Conservation (phyloP, 2,888 invertebrate species). For the Tetranychus truncatus region DNA sequence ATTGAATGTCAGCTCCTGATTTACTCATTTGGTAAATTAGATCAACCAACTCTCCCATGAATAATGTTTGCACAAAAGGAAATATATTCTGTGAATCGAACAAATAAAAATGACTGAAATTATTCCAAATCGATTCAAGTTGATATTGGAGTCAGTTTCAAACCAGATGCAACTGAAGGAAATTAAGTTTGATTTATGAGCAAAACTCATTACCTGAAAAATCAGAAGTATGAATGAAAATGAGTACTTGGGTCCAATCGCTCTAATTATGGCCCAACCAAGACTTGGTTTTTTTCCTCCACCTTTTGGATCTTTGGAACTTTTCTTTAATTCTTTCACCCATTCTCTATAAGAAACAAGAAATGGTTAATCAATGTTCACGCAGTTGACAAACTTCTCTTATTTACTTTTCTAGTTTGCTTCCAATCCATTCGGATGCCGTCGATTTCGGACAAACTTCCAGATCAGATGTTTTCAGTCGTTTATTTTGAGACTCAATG, state of each 20-base stretch:
- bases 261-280: background rate
- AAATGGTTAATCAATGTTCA: background rate
- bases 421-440: background rate
- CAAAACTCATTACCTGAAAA: background rate
- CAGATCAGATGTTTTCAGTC: background rate
- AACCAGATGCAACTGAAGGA: too few relatives aligned
- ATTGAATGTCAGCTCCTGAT: background rate
- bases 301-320: background rate
- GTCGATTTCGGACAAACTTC: background rate
- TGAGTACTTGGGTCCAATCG: background rate
- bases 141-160: too few relatives aligned
- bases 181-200: background rate
- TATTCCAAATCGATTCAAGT: too few relatives aligned
- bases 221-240: background rate
- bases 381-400: too few relatives aligned
- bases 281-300: constrained; percentile 10
- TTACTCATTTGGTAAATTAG: background rate
- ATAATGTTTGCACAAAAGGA: background rate
- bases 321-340: background rate
- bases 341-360: background rate
- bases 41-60: constrained; percentile 14
- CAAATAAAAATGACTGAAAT: too few relatives aligned
- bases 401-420: background rate
- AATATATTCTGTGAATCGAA: background rate
- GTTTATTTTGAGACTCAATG: background rate